These are phyloP conservation scores for Centropus bengalensis DNA, from an alignment of 2,113 vertebrate species.

Conservation along the genomic window DNA sequence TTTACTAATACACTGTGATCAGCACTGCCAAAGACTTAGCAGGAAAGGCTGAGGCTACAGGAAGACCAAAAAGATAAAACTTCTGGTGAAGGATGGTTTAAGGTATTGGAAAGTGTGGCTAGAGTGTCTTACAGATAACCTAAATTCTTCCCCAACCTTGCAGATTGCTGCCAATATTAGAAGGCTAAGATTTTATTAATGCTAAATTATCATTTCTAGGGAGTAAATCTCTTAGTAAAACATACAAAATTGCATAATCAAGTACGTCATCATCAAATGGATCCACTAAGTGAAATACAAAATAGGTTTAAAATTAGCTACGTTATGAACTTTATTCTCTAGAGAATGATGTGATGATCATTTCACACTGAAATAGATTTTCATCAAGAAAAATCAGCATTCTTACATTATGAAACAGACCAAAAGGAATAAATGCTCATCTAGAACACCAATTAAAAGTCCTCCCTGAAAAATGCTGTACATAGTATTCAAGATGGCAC, in stretches of 20 bases:
- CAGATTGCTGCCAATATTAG: neutral
- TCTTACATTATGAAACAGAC: neutral
- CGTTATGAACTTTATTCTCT: neutral
- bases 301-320: neutral
- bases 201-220: neutral
- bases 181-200: neutral
- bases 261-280: neutral
- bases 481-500: neutral
- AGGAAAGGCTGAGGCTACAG: neutral
- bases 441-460: neutral
- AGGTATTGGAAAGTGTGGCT: neutral
- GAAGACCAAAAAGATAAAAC: neutral
- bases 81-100: neutral
- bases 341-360: neutral
- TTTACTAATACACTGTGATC: neutral
- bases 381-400: neutral
- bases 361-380: neutral
- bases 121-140: neutral
- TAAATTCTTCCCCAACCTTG: neutral
- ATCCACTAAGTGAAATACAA: neutral
- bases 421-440: neutral
- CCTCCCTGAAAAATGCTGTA: neutral
- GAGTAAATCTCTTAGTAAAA: neutral
- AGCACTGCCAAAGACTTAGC: neutral
- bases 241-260: neutral